phyloP scores from a whole-genome alignment of 2,113 vertebrate species.

The Trematomus loennbergii region DNA sequence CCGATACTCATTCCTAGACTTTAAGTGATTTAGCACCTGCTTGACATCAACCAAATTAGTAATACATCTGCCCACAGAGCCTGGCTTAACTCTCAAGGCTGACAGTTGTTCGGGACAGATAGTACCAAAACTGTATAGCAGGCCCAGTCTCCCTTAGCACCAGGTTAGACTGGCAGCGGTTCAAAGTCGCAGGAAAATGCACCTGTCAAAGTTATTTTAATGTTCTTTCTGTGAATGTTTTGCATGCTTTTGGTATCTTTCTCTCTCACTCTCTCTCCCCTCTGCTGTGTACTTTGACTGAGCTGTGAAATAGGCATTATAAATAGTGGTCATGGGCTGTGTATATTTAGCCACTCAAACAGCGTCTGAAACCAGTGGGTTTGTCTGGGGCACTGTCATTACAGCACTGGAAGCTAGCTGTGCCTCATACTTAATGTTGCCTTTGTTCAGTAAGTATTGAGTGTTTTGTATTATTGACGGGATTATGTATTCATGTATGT shows the following conservation, averaged over 20 bases:
- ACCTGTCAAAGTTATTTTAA: slow-evolving; percentile 70
- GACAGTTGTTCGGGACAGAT: slow-evolving; percentile 26
- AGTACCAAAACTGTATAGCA: slow-evolving; percentile 10
- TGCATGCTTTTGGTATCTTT: slow-evolving; percentile 39
- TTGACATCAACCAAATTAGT: slow-evolving; percentile 65
- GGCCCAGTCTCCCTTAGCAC: slow-evolving; percentile 10
- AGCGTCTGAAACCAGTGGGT: slow-evolving; percentile 75
- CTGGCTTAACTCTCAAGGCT: slow-evolving; percentile 39
- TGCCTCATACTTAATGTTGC: slow-evolving; percentile 57
- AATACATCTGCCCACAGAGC: slow-evolving; percentile 44
- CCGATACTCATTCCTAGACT: slow-evolving; percentile 37
- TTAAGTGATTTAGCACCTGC: slow-evolving; percentile 75
- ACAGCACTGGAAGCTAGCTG: slow-evolving; percentile 54
- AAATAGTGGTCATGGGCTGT: slow-evolving; percentile 87
- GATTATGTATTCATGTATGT: slow-evolving; percentile 21
- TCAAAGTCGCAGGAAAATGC: slow-evolving; percentile 61
- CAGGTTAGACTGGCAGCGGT: slow-evolving; percentile 51
- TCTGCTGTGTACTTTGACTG: slow-evolving; percentile 72
- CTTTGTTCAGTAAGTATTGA: slow-evolving; percentile 60
- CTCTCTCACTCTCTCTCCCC: not conserved
- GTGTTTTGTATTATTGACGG: slow-evolving; percentile 1
- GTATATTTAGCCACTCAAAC: slow-evolving; percentile 87
- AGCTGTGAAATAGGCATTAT: slow-evolving; percentile 84
- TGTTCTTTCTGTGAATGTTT: slow-evolving; percentile 62
- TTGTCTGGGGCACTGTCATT: slow-evolving; percentile 75